Base-by-base conservation (phyloP, 2,888 invertebrate species). In the Sphaeridia pumilis region DNA sequence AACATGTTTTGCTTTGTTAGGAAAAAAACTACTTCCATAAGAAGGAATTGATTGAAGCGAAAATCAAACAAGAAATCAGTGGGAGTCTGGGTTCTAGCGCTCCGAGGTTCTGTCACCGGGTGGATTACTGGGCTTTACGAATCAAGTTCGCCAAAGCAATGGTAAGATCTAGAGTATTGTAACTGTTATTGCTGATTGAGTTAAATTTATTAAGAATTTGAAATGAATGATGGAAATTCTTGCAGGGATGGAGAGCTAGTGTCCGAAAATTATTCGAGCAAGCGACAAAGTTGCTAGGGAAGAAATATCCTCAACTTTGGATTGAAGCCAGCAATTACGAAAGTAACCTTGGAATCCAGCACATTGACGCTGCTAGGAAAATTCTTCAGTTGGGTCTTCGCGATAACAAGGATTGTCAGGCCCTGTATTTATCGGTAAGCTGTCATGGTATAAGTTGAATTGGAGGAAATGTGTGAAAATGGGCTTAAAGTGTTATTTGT, bases 301-400 rank as follows among this genome's bases (percentile, higher is more conserved):
- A 43, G 27, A 26, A 52, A 35, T 46, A 52, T 41, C 54, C 57
- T 12, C 51, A 52, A 21, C 35, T 57, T 12, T 57, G 52, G 53
- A 50, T 55, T n/a, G 50, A 54, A 34, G 57, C 57, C 4, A 57
- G 57, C 31, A 49, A 47, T 24, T 57, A 48, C 34, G 57, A 57
- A 46, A 52, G 54, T 54, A 25, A 27, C 21, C n/a, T 50, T 10
- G 34, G 44, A 26, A 52, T 50, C 2, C 52, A 41, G 20, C 43
- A 46, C n/a, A 55, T 57, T 43, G 52, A 55, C 12, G 20, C 45
- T 28, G 55, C 57, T 17, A 26, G 57, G 42, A 28, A 26, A 27
- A 38, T 55, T 28, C 34, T 57, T 12, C 55, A 55, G 36, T 24
- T 49, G 27, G 55, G 52, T 14, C 41, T 57, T 27, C 38, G 57